These are phyloP conservation scores for Aleiodes alternator DNA, from an alignment of 2,888 invertebrate species.

Conservation along the genomic window DNA sequence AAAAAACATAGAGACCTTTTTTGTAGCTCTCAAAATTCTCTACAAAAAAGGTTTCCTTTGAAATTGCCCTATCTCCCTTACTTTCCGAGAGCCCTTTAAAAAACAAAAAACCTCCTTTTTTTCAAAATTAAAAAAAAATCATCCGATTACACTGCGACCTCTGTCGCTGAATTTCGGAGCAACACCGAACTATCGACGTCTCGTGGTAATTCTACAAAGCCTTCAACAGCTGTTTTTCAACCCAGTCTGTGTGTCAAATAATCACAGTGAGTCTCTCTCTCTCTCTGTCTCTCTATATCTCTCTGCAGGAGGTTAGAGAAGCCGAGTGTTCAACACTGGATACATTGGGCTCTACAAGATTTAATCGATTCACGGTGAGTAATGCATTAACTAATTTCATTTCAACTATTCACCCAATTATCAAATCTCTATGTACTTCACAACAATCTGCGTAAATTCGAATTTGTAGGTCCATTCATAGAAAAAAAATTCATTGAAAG, in stretches of 20 bases:
- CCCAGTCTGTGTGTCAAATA: constrained; percentile 61
- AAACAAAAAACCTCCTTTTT: too few species aligned
- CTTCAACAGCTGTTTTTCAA: constrained; percentile 66
- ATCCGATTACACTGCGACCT: too few species aligned
- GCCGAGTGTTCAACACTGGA: constrained; percentile 55
- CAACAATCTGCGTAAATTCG: not conserved
- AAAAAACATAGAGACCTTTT: too few species aligned
- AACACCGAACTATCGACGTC: constrained; percentile 42
- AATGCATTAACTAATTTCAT: constrained; percentile 51
- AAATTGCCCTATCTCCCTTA: too few species aligned
- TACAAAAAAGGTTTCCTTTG: too few species aligned
- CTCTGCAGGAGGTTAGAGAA: constrained; percentile 67
- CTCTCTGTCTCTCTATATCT: too few species aligned
- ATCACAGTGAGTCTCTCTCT: constrained; percentile 42
- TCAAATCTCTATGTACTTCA: not conserved
- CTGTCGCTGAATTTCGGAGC: too few species aligned
- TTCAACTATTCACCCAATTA: constrained; percentile 10
- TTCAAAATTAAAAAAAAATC: too few species aligned
- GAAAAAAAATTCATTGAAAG: too few species aligned
- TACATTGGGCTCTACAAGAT: constrained; percentile 48
- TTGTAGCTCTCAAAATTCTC: too few species aligned
- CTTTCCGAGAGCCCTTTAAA: too few species aligned
- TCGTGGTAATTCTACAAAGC: constrained; percentile 50
- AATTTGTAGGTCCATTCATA: not conserved
- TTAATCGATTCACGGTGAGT: constrained; percentile 60